A percentile compares a stretch with the other conserved stretches of the same genome.
Conservation (phyloP, 2,888 invertebrate genomes). For the Scrobipalpa costella region DNA sequence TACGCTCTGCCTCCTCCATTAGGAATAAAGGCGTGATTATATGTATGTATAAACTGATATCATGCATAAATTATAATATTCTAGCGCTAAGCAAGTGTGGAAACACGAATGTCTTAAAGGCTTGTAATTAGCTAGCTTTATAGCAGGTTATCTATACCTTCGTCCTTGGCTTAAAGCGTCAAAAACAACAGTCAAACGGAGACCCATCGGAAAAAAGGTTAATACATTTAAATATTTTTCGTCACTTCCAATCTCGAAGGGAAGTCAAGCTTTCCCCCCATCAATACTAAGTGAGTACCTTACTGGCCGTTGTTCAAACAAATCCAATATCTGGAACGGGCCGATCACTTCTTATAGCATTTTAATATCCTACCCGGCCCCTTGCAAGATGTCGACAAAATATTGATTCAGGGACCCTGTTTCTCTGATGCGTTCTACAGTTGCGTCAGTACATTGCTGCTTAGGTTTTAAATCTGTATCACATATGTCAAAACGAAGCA, state of each 20-base stretch:
- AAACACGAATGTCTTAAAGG: too few relatives aligned
- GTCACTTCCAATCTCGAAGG: neutral
- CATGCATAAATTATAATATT: too few relatives aligned
- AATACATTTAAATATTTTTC: too few relatives aligned
- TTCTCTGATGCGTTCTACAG: neutral
- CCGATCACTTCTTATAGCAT: slow-evolving; percentile 9
- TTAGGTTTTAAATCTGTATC: neutral
- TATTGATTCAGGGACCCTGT: slow-evolving; percentile 7
- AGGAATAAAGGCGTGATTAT: too few relatives aligned
- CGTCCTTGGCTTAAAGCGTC: too few relatives aligned
- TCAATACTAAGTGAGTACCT: neutral
- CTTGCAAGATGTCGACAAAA: slow-evolving; percentile 20
- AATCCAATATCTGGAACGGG: neutral
- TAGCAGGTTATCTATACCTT: too few relatives aligned
- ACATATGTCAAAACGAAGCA: neutral
- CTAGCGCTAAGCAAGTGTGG: too few relatives aligned
- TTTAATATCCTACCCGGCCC: slow-evolving; percentile 1
- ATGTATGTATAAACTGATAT: too few relatives aligned
- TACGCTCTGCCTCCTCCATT: too few relatives aligned
- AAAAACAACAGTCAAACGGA: too few relatives aligned
- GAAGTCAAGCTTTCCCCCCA: neutral
- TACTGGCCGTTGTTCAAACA: neutral
- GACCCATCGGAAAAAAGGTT: too few relatives aligned
- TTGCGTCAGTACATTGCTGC: neutral
- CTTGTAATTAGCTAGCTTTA: too few relatives aligned